Evolutionary conservation across 2,888 invertebrate species (phyloP).

Genomic region (Gymnoscelis rufifasciata): DNA sequence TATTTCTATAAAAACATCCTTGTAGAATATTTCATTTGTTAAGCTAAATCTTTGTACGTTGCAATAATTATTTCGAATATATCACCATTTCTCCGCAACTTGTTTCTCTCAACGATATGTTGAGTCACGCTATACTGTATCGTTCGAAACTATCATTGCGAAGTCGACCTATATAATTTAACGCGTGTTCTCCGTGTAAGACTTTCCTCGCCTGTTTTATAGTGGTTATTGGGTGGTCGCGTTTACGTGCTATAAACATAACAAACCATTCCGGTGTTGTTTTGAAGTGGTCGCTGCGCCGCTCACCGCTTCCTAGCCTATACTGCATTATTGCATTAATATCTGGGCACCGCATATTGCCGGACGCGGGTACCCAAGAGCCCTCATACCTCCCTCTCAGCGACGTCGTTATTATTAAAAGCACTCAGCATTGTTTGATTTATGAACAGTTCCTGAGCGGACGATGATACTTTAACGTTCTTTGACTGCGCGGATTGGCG

Average conservation of each 20-base stretch:
- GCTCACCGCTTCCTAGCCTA: slow-evolving; percentile 13
- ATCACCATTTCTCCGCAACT: too few species aligned
- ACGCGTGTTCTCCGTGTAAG: too few species aligned
- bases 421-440: slow-evolving; percentile 26
- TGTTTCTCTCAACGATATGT: too few species aligned
- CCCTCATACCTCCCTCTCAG: slow-evolving; percentile 18
- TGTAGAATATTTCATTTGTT: too few species aligned
- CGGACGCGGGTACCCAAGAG: slow-evolving; percentile 42
- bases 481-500: background rate
- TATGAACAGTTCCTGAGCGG: slow-evolving; percentile 20
- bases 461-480: slow-evolving; percentile 2
- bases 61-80: too few species aligned
- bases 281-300: slow-evolving; percentile 12
- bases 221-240: slow-evolving; percentile 22
- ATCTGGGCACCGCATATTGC: slow-evolving; percentile 5
- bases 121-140: too few species aligned
- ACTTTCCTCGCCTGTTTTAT: background rate
- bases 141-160: background rate
- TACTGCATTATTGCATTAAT: too few species aligned
- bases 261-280: slow-evolving; percentile 16
- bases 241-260: slow-evolving; percentile 13
- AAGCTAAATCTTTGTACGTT: too few species aligned
- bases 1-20: too few species aligned
- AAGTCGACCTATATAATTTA: background rate
- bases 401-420: slow-evolving; percentile 21